Evolutionary conservation across 2,113 vertebrate genomes (phyloP).

Genomic region (Rhineura floridana): DNA sequence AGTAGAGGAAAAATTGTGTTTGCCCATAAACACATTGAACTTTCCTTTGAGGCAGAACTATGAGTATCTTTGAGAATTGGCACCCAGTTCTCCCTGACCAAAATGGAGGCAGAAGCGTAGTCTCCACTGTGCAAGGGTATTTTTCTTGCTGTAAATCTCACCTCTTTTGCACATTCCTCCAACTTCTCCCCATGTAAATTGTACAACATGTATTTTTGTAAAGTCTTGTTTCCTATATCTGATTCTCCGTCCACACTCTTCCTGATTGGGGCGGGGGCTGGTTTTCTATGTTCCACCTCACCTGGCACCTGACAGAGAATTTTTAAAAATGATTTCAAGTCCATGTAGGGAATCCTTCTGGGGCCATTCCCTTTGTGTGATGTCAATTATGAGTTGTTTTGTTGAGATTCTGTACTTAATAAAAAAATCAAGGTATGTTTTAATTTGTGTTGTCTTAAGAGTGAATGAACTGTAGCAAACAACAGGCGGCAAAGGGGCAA

Average conservation of each 20-base stretch:
- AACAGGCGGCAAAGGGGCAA: no score
- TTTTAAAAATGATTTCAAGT: background rate
- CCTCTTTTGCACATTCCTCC: slow-evolving; percentile 31
- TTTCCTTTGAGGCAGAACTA: background rate
- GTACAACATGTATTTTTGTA: slow-evolving; percentile 34
- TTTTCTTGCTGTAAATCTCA: background rate
- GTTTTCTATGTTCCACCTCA: background rate
- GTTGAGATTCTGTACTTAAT: slow-evolving; percentile 24
- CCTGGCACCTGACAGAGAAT: background rate
- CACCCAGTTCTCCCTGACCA: background rate
- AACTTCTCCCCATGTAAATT: background rate
- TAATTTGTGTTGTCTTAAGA: background rate
- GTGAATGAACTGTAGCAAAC: background rate
- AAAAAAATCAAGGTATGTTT: slow-evolving; percentile 20
- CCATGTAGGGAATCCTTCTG: background rate
- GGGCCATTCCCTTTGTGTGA: background rate
- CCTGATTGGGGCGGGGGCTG: background rate
- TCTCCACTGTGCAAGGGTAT: background rate
- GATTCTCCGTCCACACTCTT: background rate
- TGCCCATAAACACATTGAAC: background rate
- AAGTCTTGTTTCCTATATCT: background rate
- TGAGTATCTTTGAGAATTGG: background rate
- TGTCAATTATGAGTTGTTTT: background rate
- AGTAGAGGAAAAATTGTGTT: background rate
- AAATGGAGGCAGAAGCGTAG: background rate